Conservation (phyloP, 2,888 invertebrate species). For the Anaspis maculata region DNA sequence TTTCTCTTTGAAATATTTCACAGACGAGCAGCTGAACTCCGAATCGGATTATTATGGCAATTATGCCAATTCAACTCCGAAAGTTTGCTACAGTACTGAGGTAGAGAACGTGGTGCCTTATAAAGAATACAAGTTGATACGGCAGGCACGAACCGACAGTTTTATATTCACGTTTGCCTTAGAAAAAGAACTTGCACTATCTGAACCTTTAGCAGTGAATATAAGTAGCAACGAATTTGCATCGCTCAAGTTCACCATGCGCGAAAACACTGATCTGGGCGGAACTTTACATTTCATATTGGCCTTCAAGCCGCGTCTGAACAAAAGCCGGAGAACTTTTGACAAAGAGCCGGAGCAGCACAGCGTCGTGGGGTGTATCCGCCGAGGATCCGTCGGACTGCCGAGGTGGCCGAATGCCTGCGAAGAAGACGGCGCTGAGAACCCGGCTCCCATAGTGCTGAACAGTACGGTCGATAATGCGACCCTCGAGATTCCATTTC, state of each 20-base stretch:
- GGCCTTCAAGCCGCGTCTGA: slow-evolving; percentile 55
- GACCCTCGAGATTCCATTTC: slow-evolving; percentile 66
- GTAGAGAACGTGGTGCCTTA: slow-evolving; percentile 25
- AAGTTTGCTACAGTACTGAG: slow-evolving; percentile 14
- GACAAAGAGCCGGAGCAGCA: slow-evolving; percentile 34
- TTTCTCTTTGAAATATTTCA: slow-evolving; percentile 15
- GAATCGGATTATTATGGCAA: slow-evolving; percentile 1
- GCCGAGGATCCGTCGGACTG: slow-evolving; percentile 49
- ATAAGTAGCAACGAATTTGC: slow-evolving; percentile 56
- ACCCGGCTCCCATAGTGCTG: slow-evolving; percentile 53
- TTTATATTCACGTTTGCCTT: slow-evolving; percentile 70
- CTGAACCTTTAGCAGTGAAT: slow-evolving; percentile 58
- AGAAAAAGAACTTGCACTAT: slow-evolving; percentile 48
- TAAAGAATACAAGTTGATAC: slow-evolving; percentile 37
- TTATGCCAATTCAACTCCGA: slow-evolving; percentile 7
- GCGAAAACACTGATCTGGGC: slow-evolving; percentile 67
- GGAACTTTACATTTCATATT: slow-evolving; percentile 68
- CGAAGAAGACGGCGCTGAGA: slow-evolving; percentile 36
- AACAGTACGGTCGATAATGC: slow-evolving; percentile 59
- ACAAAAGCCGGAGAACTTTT: slow-evolving; percentile 18
- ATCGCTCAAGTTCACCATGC: slow-evolving; percentile 61
- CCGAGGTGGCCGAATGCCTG: slow-evolving; percentile 58
- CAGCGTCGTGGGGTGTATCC: slow-evolving; percentile 55
- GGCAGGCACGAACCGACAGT: slow-evolving; percentile 63
- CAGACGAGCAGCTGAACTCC: slow-evolving; percentile 2